phyloP scores from a whole-genome alignment of 1,140 invertebrate genomes.

The Muscidifurax raptorellus region DNA sequence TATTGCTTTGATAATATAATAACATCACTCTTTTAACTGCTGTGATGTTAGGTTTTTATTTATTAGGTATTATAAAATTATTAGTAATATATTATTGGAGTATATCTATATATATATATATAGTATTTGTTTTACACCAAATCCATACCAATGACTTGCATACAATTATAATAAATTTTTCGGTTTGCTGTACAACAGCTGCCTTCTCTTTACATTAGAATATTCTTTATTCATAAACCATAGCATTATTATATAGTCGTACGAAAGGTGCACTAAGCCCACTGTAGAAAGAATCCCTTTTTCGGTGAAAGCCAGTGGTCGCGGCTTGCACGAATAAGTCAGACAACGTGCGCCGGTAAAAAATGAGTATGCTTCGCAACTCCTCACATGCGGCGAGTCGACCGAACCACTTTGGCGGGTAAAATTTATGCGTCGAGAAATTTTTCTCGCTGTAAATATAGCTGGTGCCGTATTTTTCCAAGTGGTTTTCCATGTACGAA shows the following conservation, averaged over 20 bases:
- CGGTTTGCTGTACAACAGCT: background rate
- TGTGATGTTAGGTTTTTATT: too few relatives aligned
- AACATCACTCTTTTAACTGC: too few relatives aligned
- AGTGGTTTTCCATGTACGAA: slow-evolving; percentile 61
- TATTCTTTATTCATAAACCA: slow-evolving; percentile 12
- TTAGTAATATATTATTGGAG: too few relatives aligned
- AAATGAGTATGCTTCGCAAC: slow-evolving; percentile 60
- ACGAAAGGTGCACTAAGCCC: background rate
- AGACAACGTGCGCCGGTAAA: slow-evolving; percentile 57
- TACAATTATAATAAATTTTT: background rate
- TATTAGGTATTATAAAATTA: too few relatives aligned
- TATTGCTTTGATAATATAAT: too few relatives aligned
- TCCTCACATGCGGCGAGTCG: slow-evolving; percentile 48
- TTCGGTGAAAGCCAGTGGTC: background rate
- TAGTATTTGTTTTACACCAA: too few relatives aligned
- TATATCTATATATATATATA: too few relatives aligned
- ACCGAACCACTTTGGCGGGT: slow-evolving; percentile 62
- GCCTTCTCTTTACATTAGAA: background rate
- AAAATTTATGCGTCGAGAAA: slow-evolving; percentile 63
- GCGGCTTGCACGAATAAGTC: slow-evolving; percentile 56
- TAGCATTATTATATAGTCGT: background rate
- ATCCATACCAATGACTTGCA: too few relatives aligned
- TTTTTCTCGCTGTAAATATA: slow-evolving; percentile 61
- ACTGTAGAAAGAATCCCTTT: background rate
- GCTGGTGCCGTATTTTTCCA: slow-evolving; percentile 51